phyloP scores from a whole-genome alignment of 2,888 invertebrate genomes.

The Lasiommata megera region DNA sequence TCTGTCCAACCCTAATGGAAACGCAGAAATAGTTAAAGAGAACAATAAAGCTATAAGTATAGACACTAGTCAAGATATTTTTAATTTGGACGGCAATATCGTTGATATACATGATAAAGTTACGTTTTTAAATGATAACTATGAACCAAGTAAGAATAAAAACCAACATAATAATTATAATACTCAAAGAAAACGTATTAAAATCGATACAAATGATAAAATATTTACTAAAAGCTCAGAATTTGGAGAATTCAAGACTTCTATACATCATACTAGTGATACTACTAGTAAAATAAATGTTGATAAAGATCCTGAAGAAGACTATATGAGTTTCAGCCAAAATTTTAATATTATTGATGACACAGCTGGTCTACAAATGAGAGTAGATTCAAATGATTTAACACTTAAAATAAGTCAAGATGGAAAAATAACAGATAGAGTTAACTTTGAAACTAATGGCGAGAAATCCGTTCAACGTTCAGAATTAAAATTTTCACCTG shows the following conservation, averaged over 20 bases:
- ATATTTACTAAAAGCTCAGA: neutral
- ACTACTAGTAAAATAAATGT: neutral
- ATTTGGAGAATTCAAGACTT: neutral
- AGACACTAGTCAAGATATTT: neutral
- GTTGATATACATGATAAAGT: neutral
- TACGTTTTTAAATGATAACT: neutral
- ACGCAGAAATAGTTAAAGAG: neutral
- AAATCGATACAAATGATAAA: neutral
- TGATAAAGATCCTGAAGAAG: neutral
- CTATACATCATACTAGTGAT: neutral
- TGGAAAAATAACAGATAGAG: neutral
- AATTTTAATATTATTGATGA: neutral
- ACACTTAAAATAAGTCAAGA: neutral
- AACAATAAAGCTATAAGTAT: neutral
- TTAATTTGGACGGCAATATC: neutral
- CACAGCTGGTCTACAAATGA: too few species aligned
- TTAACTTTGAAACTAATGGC: neutral
- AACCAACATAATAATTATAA: neutral
- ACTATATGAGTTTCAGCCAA: neutral
- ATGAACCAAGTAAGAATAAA: neutral
- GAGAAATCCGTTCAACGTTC: neutral
- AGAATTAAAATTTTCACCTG: neutral
- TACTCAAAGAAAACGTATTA: neutral
- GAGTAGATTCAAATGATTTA: neutral
- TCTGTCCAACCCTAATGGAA: too few species aligned